Evolutionary conservation across 2,113 vertebrate species (phyloP).

Genomic region (Tinamus guttatus): DNA sequence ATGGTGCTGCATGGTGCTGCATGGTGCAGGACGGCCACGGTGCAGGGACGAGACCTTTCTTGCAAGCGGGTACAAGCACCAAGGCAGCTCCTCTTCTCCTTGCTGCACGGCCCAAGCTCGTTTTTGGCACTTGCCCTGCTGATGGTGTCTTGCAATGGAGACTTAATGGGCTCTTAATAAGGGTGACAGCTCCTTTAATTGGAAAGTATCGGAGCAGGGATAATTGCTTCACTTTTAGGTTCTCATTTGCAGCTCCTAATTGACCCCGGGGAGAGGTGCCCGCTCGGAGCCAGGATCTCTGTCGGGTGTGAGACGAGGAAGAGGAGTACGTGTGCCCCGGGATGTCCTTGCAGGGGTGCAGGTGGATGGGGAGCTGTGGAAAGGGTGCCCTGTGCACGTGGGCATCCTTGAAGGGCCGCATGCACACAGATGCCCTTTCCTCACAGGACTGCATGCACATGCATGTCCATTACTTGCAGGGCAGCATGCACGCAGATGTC

Average conservation of each 20-base stretch:
- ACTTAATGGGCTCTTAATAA: conserved; percentile 49
- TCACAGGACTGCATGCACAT: no score
- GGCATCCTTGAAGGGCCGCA: background rate
- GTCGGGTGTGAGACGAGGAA: background rate
- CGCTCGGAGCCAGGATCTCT: background rate
- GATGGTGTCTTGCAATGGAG: background rate
- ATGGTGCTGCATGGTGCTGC: no score
- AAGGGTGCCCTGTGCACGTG: background rate
- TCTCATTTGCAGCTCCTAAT: background rate
- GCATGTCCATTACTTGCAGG: no score
- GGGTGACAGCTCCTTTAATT: conserved; percentile 63
- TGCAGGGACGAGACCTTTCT: background rate
- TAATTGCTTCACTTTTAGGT: conserved; percentile 35
- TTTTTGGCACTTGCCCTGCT: background rate
- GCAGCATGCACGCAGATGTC: no score
- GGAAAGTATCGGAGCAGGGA: conserved; percentile 36
- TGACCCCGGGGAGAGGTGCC: background rate
- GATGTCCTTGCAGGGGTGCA: background rate
- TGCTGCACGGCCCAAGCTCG: background rate
- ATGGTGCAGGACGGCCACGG: no score
- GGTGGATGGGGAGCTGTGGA: no score
- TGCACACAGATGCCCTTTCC: no score
- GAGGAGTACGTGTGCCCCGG: background rate
- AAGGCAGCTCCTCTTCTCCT: background rate
- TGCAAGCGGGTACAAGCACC: no score